A percentile compares a stretch with the other conserved stretches of the same genome.
Evolutionary conservation across 2,888 invertebrate species (phyloP).

Genomic region (Steinernema scapterisci): DNA sequence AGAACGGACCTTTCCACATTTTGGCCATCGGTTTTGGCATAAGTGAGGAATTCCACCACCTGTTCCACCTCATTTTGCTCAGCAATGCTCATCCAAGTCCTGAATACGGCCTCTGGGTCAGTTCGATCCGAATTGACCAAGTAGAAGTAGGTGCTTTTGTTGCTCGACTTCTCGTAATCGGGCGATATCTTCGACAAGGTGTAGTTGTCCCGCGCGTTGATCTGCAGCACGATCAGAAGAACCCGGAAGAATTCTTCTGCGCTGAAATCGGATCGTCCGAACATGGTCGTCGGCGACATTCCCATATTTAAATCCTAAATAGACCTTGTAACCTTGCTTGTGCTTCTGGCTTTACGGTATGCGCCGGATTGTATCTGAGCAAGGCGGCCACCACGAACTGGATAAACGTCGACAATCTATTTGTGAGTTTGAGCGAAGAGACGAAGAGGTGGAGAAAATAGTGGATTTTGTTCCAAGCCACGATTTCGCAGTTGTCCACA

Average conservation of each 20-base stretch:
- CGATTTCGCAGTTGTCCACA: constrained; percentile 23
- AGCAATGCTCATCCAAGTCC: constrained; percentile 8
- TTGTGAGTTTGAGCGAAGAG: constrained; percentile 25
- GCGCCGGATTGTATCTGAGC: not conserved
- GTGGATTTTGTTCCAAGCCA: constrained; percentile 25
- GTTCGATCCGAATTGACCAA: not conserved
- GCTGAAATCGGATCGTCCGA: not conserved
- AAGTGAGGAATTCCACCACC: not conserved
- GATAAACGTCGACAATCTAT: not conserved
- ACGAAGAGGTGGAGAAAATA: constrained; percentile 2
- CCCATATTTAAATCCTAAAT: constrained; percentile 1
- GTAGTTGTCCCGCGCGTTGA: constrained; percentile 2
- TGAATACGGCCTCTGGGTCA: constrained; percentile 1
- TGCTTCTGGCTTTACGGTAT: not conserved
- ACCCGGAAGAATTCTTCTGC: constrained; percentile 2
- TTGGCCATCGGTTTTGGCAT: not conserved
- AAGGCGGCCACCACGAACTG: constrained; percentile 11
- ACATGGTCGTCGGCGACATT: constrained; percentile 11
- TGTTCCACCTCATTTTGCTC: not conserved
- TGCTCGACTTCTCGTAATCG: not conserved
- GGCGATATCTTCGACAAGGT: constrained; percentile 1
- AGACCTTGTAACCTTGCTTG: not conserved
- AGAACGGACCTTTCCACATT: constrained; percentile 1
- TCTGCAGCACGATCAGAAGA: not conserved
- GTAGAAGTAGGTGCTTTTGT: not conserved